Evolutionary conservation across 2,113 vertebrate species (phyloP).

Genomic region (Pluvianellus socialis): DNA sequence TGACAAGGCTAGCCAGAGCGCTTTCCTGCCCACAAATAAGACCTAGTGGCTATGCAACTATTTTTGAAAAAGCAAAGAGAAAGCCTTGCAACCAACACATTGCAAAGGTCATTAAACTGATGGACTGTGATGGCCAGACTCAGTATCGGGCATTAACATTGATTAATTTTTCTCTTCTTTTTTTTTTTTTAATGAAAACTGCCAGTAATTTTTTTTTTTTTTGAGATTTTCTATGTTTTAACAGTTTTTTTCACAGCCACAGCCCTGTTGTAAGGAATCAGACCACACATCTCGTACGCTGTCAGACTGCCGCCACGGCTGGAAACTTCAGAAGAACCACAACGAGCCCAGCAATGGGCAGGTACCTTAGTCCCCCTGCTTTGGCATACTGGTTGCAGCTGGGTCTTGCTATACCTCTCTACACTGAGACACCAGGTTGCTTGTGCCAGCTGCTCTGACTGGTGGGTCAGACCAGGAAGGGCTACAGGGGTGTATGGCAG

Average conservation of each 20-base stretch:
- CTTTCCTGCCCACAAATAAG: background rate
- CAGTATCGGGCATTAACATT: background rate
- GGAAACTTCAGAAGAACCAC: background rate
- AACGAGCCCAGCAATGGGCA: background rate
- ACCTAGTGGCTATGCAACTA: background rate
- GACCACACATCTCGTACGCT: rapidly evolving
- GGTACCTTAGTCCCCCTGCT: background rate
- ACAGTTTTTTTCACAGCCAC: background rate
- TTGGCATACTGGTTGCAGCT: background rate
- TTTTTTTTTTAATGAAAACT: background rate
- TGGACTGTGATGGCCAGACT: background rate
- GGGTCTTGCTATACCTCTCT: background rate
- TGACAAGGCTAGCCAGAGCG: background rate
- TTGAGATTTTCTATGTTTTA: background rate
- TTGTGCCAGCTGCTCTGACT: background rate
- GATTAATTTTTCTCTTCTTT: background rate
- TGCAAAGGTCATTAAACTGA: background rate
- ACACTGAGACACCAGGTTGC: rapidly evolving
- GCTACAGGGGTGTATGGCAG: background rate
- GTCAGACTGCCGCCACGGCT: background rate
- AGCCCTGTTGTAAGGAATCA: background rate
- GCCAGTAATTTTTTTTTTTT: background rate
- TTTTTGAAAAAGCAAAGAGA: background rate
- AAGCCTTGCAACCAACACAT: background rate
- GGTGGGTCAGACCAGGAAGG: background rate